Base-by-base conservation (phyloP, 2,888 invertebrate species). In the Calliopum simillimum region DNA sequence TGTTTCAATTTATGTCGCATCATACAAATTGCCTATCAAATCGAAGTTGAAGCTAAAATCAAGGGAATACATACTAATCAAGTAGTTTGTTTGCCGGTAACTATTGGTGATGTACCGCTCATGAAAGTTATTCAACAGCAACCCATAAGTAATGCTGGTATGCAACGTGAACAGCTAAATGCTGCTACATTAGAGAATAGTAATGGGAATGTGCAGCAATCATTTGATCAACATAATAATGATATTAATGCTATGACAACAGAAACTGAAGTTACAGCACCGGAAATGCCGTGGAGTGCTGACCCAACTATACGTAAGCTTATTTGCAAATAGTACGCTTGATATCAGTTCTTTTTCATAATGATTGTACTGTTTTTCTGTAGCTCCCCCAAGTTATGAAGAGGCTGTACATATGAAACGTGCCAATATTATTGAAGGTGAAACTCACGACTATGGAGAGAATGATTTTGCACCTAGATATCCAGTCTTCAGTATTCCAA, bases 101-200 rank as follows among this genome's bases (percentile, higher is more conserved):
- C 82, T 12, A 84, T 87, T 55, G 86, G 86, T 12, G 84, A 82
- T 73, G 79, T 85, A 1, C 86, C 86, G 0, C 70, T 84, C 1
- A 65, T 62, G 19, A 59, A 53, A 14, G 73, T 73, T 0, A 66
- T 75, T 19, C 76, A 76, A 12, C 76, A 78, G 2, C 76, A 77
- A 11, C 76, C 77, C 63, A 21, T 5, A 14, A 69, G 51, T 5
- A 11, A 2, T 64, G 70, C 11, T 21, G 47, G 14, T 12, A 19
- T 23, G 41, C 58, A 56, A 13, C 63, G 43, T 2, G 59, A 14
- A 19, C 41, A 21, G 12, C 5, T 63, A n/a, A 25, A 19, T 16
- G 47, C 25, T n/a, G 43, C 25, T 16, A 43, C 23, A 3, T 14
- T 43, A 16, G 41, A 33, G 16, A 41, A 51, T 2, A 56, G n/a